Conservation (phyloP, 1,140 invertebrate species). For the Paraescarpia echinospica region DNA sequence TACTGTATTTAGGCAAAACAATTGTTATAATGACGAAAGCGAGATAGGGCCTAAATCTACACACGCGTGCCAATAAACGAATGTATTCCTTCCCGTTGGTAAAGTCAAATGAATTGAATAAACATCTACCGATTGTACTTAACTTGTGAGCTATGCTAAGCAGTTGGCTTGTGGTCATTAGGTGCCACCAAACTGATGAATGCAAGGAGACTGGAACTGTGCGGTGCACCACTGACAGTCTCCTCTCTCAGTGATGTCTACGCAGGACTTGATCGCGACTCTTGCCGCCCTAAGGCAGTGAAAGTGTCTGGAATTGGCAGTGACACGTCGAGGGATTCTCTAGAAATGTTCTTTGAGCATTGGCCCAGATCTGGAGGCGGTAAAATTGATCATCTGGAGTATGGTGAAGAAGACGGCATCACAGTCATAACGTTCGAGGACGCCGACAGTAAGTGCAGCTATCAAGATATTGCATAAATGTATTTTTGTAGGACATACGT, state of each 20-base stretch:
- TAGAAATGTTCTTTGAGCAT: constrained; percentile 10
- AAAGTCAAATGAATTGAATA: too few species aligned
- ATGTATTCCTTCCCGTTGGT: too few species aligned
- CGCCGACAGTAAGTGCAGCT: neutral
- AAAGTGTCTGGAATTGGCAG: neutral
- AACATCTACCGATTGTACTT: neutral
- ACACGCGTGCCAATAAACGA: too few species aligned
- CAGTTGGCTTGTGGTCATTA: neutral
- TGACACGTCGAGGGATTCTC: neutral
- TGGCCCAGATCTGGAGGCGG: constrained; percentile 9
- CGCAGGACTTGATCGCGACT: neutral
- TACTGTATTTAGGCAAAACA: too few species aligned
- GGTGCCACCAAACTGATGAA: neutral
- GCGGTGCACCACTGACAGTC: neutral
- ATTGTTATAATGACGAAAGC: too few species aligned
- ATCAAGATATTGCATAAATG: too few species aligned
- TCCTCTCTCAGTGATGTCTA: neutral
- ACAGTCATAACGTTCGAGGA: constrained; percentile 2
- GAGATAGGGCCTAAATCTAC: too few species aligned
- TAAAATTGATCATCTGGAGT: neutral
- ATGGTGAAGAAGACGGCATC: neutral
- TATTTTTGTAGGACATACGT: too few species aligned
- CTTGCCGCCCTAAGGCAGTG: neutral
- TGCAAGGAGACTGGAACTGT: neutral
- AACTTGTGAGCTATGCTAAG: neutral